Percentiles rank a stretch among this genome's conserved stretches.
Evolutionary conservation across 1,140 invertebrate genomes (phyloP).

Genomic region (Eurosta solidaginis): DNA sequence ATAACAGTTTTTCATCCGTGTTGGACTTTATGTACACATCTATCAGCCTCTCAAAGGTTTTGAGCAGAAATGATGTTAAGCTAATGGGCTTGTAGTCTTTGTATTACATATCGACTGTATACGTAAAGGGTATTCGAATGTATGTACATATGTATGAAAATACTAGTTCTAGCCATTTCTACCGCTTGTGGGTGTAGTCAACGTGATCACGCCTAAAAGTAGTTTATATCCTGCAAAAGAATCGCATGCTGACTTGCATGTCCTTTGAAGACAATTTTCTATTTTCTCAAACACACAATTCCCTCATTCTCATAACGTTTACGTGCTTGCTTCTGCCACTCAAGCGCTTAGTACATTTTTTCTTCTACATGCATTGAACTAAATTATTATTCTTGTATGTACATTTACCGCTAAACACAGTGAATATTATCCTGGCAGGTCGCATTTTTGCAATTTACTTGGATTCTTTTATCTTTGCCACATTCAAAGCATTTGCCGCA

Average conservation of each 20-base stretch:
- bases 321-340: neutral
- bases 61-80: too few species aligned
- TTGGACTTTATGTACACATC: too few species aligned
- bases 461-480: neutral
- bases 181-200: neutral
- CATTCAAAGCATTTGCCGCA: slow-evolving; percentile 5
- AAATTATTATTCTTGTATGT: neutral
- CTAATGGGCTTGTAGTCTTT: too few species aligned
- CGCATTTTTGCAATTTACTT: neutral
- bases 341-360: neutral
- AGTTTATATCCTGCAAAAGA: neutral
- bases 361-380: neutral
- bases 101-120: too few species aligned
- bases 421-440: neutral
- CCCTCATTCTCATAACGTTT: neutral
- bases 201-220: neutral
- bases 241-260: neutral
- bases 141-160: too few species aligned
- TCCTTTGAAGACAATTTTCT: neutral
- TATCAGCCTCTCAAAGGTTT: too few species aligned
- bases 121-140: too few species aligned
- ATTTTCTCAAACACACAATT: neutral
- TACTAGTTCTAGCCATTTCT: too few species aligned
- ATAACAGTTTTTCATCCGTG: too few species aligned
- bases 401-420: neutral